Conservation (phyloP, 2,888 invertebrate genomes). For the Diarsia rubi region DNA sequence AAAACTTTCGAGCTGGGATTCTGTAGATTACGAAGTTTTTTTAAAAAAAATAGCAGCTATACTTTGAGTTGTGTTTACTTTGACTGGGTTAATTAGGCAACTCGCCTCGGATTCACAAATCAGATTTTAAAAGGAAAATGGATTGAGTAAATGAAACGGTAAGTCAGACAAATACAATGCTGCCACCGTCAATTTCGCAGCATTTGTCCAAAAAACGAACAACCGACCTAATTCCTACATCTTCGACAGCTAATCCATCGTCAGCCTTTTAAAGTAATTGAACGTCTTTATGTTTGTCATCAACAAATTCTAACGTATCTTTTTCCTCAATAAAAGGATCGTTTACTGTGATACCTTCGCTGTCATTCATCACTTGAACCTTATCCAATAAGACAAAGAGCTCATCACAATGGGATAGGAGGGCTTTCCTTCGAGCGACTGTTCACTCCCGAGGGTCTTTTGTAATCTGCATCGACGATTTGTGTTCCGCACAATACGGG, state of each 20-base stretch:
- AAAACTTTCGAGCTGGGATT: constrained; percentile 46
- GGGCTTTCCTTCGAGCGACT: constrained; percentile 67
- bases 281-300: constrained; percentile 67
- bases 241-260: constrained; percentile 64
- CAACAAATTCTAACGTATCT: constrained; percentile 66
- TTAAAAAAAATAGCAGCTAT: constrained; percentile 37
- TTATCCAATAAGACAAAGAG: constrained; percentile 73
- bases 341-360: constrained; percentile 66
- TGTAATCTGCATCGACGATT: constrained; percentile 74
- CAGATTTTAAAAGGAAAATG: background rate
- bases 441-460: constrained; percentile 69
- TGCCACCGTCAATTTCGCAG: constrained; percentile 47
- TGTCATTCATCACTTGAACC: constrained; percentile 69
- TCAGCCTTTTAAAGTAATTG: constrained; percentile 70
- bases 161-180: constrained; percentile 46
- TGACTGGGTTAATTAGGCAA: constrained; percentile 30
- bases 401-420: constrained; percentile 68
- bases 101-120: background rate
- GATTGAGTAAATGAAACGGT: constrained; percentile 14
- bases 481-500: constrained; percentile 69
- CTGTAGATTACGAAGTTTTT: constrained; percentile 55
- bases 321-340: constrained; percentile 69
- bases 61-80: constrained; percentile 15
- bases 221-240: constrained; percentile 59
- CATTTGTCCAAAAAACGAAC: constrained; percentile 64